These are phyloP conservation scores for Cynopterus brachyotis DNA, from an alignment of 2,113 vertebrate species.

Conservation along the genomic window DNA sequence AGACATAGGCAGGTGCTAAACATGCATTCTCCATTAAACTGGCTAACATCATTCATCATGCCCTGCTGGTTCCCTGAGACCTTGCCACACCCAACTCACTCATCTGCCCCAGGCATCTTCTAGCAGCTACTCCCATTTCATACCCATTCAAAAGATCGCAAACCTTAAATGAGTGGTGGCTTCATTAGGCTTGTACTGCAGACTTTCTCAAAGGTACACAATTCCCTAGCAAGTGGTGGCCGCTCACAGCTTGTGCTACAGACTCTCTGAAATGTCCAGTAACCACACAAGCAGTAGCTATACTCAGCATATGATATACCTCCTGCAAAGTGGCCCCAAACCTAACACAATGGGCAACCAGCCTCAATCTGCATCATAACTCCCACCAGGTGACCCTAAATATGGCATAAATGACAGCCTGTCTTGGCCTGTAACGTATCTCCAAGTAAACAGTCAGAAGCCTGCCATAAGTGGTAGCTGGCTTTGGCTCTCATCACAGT, in stretches of 20 bases:
- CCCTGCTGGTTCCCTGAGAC: not conserved
- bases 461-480: not conserved
- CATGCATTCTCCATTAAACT: not conserved
- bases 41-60: not conserved
- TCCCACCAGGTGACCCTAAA: not conserved
- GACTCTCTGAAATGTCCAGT: not conserved
- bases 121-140: not conserved
- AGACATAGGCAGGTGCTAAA: not conserved
- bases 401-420: not conserved
- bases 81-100: not conserved
- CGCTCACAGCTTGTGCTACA: not conserved
- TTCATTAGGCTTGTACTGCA: not conserved
- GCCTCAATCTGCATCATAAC: not conserved
- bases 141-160: not conserved
- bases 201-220: not conserved
- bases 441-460: not conserved
- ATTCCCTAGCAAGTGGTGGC: not conserved
- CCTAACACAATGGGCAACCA: not conserved
- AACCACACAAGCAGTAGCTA: not conserved
- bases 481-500: not conserved
- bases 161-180: not conserved
- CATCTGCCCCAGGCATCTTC: not conserved
- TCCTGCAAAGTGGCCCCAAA: not conserved
- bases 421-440: not conserved
- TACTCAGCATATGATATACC: not conserved